A percentile compares a stretch with the other conserved stretches of the same genome.
phyloP scores from a whole-genome alignment of 2,113 vertebrate species.

The Leptobrachium leishanense region DNA sequence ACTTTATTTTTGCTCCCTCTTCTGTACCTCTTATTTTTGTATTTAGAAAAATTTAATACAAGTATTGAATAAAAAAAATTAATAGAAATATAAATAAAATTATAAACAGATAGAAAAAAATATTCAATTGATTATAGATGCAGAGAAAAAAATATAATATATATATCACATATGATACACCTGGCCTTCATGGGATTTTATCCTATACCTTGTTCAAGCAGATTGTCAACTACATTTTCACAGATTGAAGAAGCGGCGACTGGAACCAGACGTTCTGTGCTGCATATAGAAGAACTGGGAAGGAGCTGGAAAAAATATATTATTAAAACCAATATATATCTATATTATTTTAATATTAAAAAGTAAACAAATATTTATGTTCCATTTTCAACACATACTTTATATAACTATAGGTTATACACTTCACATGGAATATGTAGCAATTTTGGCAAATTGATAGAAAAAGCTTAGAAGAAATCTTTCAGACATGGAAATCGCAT shows the following conservation, averaged over 20 bases:
- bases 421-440: no score
- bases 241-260: slow-evolving; percentile 2
- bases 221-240: slow-evolving; percentile 23
- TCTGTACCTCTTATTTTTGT: no score
- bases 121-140: neutral
- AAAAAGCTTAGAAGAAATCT: no score
- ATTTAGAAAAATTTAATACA: no score
- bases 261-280: slow-evolving; percentile 7
- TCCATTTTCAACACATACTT: no score
- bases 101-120: neutral
- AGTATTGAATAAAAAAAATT: neutral
- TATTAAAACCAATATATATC: neutral
- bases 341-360: neutral
- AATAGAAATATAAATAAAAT: neutral
- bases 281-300: neutral
- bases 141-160: no score
- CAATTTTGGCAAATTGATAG: no score
- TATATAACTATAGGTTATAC: no score
- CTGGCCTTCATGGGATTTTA: no score
- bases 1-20: no score
- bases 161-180: no score
- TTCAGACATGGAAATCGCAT: no score
- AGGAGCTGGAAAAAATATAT: slow-evolving; percentile 29
- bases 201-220: slow-evolving; percentile 13
- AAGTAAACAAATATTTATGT: slow-evolving; percentile 3